Base-by-base conservation (phyloP, 1,140 invertebrate genomes). In the Trachymyrmex septentrionalis region DNA sequence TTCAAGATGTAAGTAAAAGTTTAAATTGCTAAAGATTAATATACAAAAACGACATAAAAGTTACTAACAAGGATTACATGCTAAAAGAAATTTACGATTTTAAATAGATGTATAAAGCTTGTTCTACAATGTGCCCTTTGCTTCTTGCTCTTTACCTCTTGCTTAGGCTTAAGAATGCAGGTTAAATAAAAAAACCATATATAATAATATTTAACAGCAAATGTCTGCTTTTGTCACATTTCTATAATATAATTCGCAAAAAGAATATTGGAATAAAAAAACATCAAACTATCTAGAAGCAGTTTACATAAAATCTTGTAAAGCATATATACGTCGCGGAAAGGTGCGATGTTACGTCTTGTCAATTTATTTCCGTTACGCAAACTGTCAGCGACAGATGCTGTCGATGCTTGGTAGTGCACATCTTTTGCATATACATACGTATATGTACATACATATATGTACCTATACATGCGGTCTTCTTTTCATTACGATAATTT, bases 401-500 rank as follows among this genome's bases (percentile, higher is more conserved):
- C 67, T 87, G 59, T 55, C 86, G 86, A 87, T 38, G 34, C 34
- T 86, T 86, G 86, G 72, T 77, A 71, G 82, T 57, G 14, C 44
- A 71, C 64, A 72, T 87, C 73, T 44, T 72, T 78, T 72, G 63
- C 27, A 69, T 38, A 72, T 27, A 78, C 12, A 55, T 24, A 57
- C 27, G n/a, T 69, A 21, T 55, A 55, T 3, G 34, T 27, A 55
- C 12, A 34, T 38, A 55, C 6, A 24, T 12, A 24, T 12, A 12
- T 38, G 21, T 14, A 7, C 2, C 10, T 10, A 21, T 7, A 19
- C 34, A 66, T 48, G 34, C 50, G 50, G 66, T 86, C 57, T 86
- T 86, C 71, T 73, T 87, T 76, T 71, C 73, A 87, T 87, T 87
- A 78, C 69, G 38, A 73, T 85, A 87, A 34, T 87, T 87, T 85